Evolutionary conservation across 2,888 invertebrate genomes (phyloP), one percentile per base, ranked within the genome.

Genomic region (Spilosoma lubricipeda): DNA sequence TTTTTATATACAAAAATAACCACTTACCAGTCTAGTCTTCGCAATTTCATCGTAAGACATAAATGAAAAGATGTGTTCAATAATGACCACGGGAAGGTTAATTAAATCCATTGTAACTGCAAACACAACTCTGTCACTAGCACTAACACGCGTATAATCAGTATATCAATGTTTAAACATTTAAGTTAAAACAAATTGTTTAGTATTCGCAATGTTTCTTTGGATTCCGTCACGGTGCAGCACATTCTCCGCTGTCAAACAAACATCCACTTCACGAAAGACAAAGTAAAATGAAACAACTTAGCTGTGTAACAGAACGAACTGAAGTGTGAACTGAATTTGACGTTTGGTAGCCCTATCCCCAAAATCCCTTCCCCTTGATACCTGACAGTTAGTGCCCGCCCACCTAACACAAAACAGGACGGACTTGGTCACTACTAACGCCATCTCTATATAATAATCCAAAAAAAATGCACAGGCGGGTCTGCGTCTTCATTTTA

Each of bases 1-100:
- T 91, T 87, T 85, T 87, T 90, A 71, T 73, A n/a, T n/a, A 27
- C 45, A 67, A 20, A 70, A 67, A 42, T 18, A 67, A 39, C 85
- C 72, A 96, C 97, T 97, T 96, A 98, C 98, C 91, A 97, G 91
- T 94, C 98, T 96, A 90, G 97, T 97, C 91, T 96, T 97, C 67
- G 98, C 97, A 77, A 98, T 97, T 96, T 98, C 98, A 91, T 98
- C 98, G 93, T 97, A 98, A 0, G 97, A 94, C 76, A 98, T 94
- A 93, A 96, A 97, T 36, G 97, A 97, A 71, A 98, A 96, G 83
- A 98, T 97, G 85, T 97, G 97, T 90, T 98, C 98, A 65, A 98
- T 90, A 86, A 98, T 97, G 82, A 98, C 96, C 85, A 97, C 97
- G 33, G 98, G 98, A 71, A 98, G 94, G 86, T 96, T 96, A 71